Evolutionary conservation across 2,797 vertebrate species (phyloP).

Genomic region (Echeneis naucrates): DNA sequence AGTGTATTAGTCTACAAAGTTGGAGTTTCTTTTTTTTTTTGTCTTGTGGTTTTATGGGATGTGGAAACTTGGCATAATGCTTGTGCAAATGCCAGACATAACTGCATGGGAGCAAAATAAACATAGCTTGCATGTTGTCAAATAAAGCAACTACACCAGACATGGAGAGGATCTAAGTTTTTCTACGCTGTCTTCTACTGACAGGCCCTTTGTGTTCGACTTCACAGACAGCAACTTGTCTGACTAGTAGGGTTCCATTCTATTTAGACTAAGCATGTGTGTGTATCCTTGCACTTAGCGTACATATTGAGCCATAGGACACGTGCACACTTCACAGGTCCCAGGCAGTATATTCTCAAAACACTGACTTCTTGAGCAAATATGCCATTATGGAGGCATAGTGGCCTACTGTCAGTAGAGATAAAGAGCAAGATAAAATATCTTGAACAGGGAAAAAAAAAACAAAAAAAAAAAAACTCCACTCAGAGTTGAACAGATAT

Average conservation of each 20-base stretch:
- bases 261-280: slow-evolving; percentile 47
- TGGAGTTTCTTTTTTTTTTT: slow-evolving; percentile 20
- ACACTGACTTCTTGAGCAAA: slow-evolving; percentile 63
- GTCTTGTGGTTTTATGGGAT: slow-evolving; percentile 47
- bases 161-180: slow-evolving; percentile 52
- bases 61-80: slow-evolving; percentile 52
- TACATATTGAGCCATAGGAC: slow-evolving; percentile 11
- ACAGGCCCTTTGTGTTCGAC: slow-evolving; percentile 62
- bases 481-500: slow-evolving; percentile 37
- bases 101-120: slow-evolving; percentile 66
- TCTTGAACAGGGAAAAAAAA: slow-evolving; percentile 19
- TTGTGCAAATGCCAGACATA: slow-evolving; percentile 72
- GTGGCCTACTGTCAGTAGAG: slow-evolving; percentile 77
- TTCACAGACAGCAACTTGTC: slow-evolving; percentile 64
- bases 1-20: slow-evolving; percentile 27
- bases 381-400: slow-evolving; percentile 66
- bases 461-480: slow-evolving; percentile 38
- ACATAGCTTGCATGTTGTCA: slow-evolving; percentile 76
- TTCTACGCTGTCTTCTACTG: slow-evolving; percentile 48
- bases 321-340: slow-evolving; percentile 44
- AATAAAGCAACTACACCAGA: slow-evolving; percentile 65
- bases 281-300: slow-evolving; percentile 21
- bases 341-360: slow-evolving; percentile 65
- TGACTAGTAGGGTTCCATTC: slow-evolving; percentile 74
- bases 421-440: slow-evolving; percentile 65